phyloP scores from a whole-genome alignment of 2,888 invertebrate species.

The Mantis religiosa region DNA sequence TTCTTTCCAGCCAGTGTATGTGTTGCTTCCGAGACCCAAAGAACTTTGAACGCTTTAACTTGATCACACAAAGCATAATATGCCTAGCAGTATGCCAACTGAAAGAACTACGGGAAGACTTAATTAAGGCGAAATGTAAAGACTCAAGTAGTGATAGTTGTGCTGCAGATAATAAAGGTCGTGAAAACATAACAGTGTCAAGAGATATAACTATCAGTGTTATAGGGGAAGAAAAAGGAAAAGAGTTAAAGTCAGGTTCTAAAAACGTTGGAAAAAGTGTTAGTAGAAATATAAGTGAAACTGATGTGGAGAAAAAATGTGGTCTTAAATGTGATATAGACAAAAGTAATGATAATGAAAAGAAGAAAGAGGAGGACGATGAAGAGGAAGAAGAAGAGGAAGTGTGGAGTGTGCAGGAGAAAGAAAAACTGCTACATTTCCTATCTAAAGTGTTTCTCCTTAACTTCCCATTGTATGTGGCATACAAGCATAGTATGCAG shows the following conservation, averaged over 20 bases:
- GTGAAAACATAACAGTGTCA: constrained; percentile 33
- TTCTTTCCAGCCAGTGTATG: constrained; percentile 79
- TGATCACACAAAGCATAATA: constrained; percentile 82
- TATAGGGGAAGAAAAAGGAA: constrained; percentile 41
- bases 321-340: not conserved
- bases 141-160: constrained; percentile 19
- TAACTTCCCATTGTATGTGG: constrained; percentile 84
- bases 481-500: constrained; percentile 67
- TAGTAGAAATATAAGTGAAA: not conserved
- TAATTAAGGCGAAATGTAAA: constrained; percentile 40
- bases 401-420: constrained; percentile 74
- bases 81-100: constrained; percentile 79
- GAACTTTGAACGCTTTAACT: constrained; percentile 87
- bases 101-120: constrained; percentile 63
- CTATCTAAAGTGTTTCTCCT: constrained; percentile 83
- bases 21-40: constrained; percentile 90
- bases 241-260: constrained; percentile 33
- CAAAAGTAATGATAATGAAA: constrained; percentile 22
- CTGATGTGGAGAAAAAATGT: constrained; percentile 31
- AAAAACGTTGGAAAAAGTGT: constrained; percentile 29
- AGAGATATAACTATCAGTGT: constrained; percentile 39
- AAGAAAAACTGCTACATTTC: constrained; percentile 82
- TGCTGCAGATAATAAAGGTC: not conserved
- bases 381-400: constrained; percentile 30
- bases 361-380: constrained; percentile 16